Percentiles rank a stretch among this genome's conserved stretches.
phyloP scores from a whole-genome alignment of 2,888 invertebrate species.

The Diplolepis rosae region DNA sequence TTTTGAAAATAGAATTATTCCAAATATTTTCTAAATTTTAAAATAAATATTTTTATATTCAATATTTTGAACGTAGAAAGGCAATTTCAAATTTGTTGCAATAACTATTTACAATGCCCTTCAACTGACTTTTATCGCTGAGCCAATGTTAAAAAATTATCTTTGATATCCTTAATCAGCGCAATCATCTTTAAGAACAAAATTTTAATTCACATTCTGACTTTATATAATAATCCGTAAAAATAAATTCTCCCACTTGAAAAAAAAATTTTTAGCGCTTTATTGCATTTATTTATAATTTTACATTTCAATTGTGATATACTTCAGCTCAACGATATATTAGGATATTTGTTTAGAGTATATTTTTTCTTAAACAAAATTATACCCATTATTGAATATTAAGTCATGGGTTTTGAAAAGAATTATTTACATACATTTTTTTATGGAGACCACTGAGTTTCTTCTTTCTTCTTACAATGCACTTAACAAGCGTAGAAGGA shows the following conservation, averaged over 20 bases:
- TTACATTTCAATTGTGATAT: too few species aligned
- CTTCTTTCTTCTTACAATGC: slow-evolving; percentile 16
- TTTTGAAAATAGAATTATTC: too few species aligned
- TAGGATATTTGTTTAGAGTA: too few species aligned
- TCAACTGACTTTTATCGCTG: slow-evolving; percentile 12
- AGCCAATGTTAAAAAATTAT: slow-evolving; percentile 4
- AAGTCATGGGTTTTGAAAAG: not conserved
- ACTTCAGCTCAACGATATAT: too few species aligned
- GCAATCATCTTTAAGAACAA: not conserved
- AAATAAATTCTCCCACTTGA: not conserved
- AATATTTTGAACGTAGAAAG: too few species aligned
- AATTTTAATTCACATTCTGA: not conserved
- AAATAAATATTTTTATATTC: too few species aligned
- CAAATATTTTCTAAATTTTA: too few species aligned
- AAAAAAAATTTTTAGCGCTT: not conserved
- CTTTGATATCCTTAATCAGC: not conserved
- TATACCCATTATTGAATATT: not conserved
- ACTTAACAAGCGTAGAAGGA: slow-evolving; percentile 12
- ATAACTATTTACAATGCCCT: too few species aligned
- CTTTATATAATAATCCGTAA: not conserved
- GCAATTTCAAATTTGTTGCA: too few species aligned
- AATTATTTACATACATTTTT: not conserved
- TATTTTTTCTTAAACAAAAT: not conserved
- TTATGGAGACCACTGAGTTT: not conserved
- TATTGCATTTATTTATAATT: not conserved